phyloP scores from a whole-genome alignment of 1,140 invertebrate species.

The Drosophila novamexicana region DNA sequence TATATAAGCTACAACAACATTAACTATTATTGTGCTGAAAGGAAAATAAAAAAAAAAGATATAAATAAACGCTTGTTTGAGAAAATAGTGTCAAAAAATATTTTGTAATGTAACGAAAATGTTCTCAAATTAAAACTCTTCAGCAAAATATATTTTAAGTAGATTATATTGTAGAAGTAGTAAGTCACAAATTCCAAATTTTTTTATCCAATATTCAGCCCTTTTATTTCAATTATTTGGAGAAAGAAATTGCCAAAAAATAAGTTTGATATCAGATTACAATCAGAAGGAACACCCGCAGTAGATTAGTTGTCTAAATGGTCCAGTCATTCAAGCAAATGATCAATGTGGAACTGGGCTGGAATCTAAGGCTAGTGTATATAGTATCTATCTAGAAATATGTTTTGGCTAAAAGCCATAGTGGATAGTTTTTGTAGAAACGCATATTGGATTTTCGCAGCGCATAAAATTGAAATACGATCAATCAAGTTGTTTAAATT shows the following conservation, averaged over 20 bases:
- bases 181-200: too few relatives aligned
- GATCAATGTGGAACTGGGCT: too few relatives aligned
- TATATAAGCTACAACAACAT: neutral
- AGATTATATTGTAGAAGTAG: too few relatives aligned
- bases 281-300: neutral
- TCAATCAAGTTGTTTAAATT: constrained; percentile 13
- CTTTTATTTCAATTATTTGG: neutral
- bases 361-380: neutral
- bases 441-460: neutral
- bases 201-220: too few relatives aligned
- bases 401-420: too few relatives aligned
- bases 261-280: neutral
- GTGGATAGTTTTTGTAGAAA: too few relatives aligned
- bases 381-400: neutral
- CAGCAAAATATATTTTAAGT: too few relatives aligned
- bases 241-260: neutral
- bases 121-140: too few relatives aligned
- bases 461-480: neutral
- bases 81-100: too few relatives aligned
- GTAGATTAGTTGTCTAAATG: neutral
- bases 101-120: too few relatives aligned
- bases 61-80: too few relatives aligned
- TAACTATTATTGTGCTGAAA: neutral
- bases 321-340: neutral
- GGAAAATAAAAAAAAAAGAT: neutral